A percentile compares a stretch with the other conserved stretches of the same genome.
Evolutionary conservation across 2,113 vertebrate species (phyloP).

Genomic region (Zosterops pallidus): DNA sequence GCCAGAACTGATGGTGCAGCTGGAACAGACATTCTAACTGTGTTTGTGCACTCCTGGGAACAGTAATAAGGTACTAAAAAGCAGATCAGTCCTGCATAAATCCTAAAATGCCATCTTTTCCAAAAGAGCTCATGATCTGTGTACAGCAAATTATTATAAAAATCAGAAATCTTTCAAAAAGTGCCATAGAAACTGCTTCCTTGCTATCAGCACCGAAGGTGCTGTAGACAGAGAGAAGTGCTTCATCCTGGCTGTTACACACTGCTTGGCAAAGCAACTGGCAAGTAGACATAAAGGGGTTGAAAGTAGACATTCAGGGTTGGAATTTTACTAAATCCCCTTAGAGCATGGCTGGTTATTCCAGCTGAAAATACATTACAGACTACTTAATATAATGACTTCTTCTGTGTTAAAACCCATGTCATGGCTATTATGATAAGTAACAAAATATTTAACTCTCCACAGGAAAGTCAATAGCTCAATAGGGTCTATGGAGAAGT

Average conservation of each 20-base stretch:
- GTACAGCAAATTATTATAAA: not conserved
- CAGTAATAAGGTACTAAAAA: not conserved
- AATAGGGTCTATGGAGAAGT: not conserved
- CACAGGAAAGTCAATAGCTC: not conserved
- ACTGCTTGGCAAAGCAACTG: not conserved
- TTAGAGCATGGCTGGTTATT: not conserved
- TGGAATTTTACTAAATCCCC: not conserved
- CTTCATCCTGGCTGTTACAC: fast-evolving
- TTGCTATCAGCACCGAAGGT: not conserved
- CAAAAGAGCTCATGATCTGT: not conserved
- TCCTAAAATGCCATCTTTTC: not conserved
- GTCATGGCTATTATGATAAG: not conserved
- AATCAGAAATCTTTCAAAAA: not conserved
- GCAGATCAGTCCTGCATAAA: not conserved
- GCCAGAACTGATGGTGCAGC: not conserved
- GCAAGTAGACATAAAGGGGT: not conserved
- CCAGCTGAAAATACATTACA: not conserved
- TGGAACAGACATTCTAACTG: not conserved
- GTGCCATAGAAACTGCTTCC: not conserved
- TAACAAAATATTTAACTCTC: not conserved
- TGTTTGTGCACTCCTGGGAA: not conserved
- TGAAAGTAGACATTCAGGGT: not conserved
- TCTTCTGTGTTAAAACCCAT: not conserved
- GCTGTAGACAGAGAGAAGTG: not conserved
- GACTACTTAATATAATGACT: not conserved